Evolutionary conservation across 2,113 vertebrate genomes (phyloP), one percentile per base, ranked within the genome.

Genomic region (Brienomyrus longianalis): DNA sequence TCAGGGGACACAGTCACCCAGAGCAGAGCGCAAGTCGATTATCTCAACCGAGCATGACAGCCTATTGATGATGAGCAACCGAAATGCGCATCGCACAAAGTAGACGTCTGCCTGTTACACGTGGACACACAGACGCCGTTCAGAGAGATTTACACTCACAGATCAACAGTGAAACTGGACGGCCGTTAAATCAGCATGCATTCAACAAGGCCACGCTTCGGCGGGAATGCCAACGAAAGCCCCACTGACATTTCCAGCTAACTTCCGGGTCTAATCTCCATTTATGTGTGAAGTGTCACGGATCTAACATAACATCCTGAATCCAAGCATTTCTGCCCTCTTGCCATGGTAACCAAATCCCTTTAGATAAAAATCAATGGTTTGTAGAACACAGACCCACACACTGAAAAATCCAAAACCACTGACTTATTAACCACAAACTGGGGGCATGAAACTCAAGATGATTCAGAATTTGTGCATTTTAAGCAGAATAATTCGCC

Each of bases 21-120:
- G 90, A 91, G 90, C 90, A 87, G 23, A 89, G 80, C 10, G 43
- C 21, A 3, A 86, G 59, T 83, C 91, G 94, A 94, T 94, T 92
- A 94, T 89, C 92, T 90, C 89, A 70, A 10, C 62, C n/a, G 10
- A 70, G 62, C 62, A 31, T 70, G 62, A 70, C 62, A 70, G 62
- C n/a, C n/a, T 31, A 3, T 10, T 70, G 62, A 31, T 31, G 62
- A 27, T 31, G 62, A 70, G 27, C 62, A 31, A 11, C 27, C 27
- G 1, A 70, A 70, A 70, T 70, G n/a, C 62, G 31, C 62, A 6
- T 70, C 3, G n/a, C 27, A 70, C 62, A 5, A 27, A 70, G 62
- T 70, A 5, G 21, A 62, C 27, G n/a, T 31, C 62, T 70, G 62
- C 10, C 62, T 31, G 62, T 70, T 31, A 70, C 62, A 70, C 1